Base-by-base conservation (phyloP, 2,113 vertebrate genomes). In the Glareola pratincola region DNA sequence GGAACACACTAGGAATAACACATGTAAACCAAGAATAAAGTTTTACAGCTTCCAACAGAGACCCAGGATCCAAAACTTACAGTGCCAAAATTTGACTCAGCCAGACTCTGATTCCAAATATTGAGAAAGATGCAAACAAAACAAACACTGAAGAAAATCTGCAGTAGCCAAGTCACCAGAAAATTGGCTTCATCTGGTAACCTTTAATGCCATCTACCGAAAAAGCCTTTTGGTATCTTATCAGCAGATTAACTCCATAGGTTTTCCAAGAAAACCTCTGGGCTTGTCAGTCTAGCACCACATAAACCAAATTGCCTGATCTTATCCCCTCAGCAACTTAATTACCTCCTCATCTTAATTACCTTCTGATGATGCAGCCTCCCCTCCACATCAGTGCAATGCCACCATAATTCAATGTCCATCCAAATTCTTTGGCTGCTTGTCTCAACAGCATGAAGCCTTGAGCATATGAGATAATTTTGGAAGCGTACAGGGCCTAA, bases 381-480 rank as follows among this genome's bases (percentile, higher is more conserved):
- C 99, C 99, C 88, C 99, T 97, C 99, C 99, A 99, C 99, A 99
- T 99, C 79, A 99, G 97, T 39, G 99, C 99, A 18, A 99, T 99
- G 34, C 97, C 99, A 4, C 99, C 99, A 0, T 99, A 99, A 97
- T 99, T 99, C 63, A 99, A 98, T 4, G 98, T 98, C 99, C 99
- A 99, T 96, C 98, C 98, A 56, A 99, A 99, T 74, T 99, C 99
- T 20, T 98, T 98, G 85, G 99, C 99, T 0, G 99, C 99, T 97
- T 99, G 99, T 37, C 98, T 98, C 57, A 99, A 98, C 76, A 99
- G 98, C 99, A 99, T 99, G 96, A 99, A 99, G 90, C 99, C 99
- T 97, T 99, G 99, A 0, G 99, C 97, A 2, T 99, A 99, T 4
- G 99, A 99, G 96, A 99, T 99, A 75, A 99, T 99, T 98, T 99